These are phyloP conservation scores for Phylloscopus trochilus DNA, from an alignment of 2,113 vertebrate species.

Conservation along the genomic window DNA sequence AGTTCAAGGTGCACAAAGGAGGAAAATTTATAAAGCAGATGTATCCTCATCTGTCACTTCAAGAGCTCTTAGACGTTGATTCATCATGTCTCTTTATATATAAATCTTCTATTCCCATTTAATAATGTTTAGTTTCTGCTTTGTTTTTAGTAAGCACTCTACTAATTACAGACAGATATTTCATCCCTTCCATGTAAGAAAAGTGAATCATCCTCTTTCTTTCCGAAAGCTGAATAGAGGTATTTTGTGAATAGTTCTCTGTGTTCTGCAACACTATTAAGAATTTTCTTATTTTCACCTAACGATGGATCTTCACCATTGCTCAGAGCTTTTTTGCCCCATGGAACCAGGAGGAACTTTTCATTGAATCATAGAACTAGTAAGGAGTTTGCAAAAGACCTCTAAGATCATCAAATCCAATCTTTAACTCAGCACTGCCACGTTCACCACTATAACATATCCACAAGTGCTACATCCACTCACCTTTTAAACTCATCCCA, in stretches of 20 bases:
- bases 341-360: neutral
- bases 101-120: neutral
- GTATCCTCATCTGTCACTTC: neutral
- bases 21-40: neutral
- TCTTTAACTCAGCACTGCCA: neutral
- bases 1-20: neutral
- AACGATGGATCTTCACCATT: neutral
- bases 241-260: neutral
- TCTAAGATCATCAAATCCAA: neutral
- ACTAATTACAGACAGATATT: neutral
- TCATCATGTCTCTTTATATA: neutral
- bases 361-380: neutral
- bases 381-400: neutral
- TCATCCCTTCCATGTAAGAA: neutral
- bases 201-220: neutral
- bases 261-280: neutral
- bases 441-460: neutral
- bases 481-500: neutral
- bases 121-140: neutral
- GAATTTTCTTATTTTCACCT: neutral
- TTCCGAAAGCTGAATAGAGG: neutral
- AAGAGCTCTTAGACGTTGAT: neutral
- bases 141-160: neutral
- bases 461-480: neutral
- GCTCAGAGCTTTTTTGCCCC: neutral